Percentiles rank a stretch among this genome's conserved stretches.
Conservation (phyloP, 2,888 invertebrate genomes). For the Nudaria mundana region DNA sequence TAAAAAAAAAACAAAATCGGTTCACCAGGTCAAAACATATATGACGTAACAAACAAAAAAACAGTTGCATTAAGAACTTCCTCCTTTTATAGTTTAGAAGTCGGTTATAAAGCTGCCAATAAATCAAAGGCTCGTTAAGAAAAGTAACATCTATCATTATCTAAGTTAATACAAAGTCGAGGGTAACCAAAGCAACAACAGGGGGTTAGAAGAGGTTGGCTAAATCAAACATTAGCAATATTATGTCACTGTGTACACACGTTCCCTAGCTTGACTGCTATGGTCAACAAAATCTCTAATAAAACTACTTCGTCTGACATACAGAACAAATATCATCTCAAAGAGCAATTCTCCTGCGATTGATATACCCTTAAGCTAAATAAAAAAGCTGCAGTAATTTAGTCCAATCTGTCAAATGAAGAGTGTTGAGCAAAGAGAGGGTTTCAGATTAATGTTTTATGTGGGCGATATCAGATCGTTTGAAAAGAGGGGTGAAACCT, state of each 20-base stretch:
- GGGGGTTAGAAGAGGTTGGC: constrained; percentile 50
- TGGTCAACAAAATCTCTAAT: constrained; percentile 70
- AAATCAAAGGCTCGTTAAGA: constrained; percentile 27
- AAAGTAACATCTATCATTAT: constrained; percentile 33
- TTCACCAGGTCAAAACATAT: no score
- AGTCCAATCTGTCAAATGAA: constrained; percentile 80
- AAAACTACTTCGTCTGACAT: constrained; percentile 70
- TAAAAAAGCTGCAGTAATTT: constrained; percentile 75
- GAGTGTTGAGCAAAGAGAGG: constrained; percentile 79
- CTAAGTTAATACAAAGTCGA: constrained; percentile 37
- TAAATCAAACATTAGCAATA: constrained; percentile 70
- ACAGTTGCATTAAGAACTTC: no score
- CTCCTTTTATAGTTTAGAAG: constrained; percentile 5
- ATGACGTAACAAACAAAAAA: no score
- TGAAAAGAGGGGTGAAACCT: constrained; percentile 43
- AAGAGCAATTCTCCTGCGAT: constrained; percentile 53
- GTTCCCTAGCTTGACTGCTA: constrained; percentile 57
- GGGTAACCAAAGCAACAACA: constrained; percentile 37
- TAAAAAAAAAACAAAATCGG: no score
- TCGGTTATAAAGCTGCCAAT: constrained; percentile 18
- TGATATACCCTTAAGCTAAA: constrained; percentile 74
- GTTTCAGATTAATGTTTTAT: constrained; percentile 64
- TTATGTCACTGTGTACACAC: constrained; percentile 64
- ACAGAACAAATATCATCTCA: constrained; percentile 57
- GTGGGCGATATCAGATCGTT: constrained; percentile 61